Evolutionary conservation across 2,888 invertebrate species (phyloP).

Genomic region (Petrophora chlorosata): DNA sequence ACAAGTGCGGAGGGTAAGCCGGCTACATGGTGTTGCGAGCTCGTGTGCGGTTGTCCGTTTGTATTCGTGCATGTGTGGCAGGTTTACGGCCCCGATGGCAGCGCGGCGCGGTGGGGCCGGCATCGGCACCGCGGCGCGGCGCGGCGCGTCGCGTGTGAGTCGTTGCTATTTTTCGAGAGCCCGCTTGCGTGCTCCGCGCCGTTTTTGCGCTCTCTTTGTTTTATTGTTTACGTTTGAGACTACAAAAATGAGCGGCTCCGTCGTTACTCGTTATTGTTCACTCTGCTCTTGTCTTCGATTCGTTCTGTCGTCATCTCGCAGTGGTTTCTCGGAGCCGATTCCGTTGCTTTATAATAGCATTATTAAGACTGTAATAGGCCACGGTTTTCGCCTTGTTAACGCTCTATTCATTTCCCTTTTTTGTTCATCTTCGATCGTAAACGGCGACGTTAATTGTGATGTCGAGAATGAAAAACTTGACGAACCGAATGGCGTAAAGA

Average conservation of each 20-base stretch:
- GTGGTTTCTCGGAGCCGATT: constrained; percentile 53
- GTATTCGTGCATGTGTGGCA: constrained; percentile 50
- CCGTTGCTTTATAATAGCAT: constrained; percentile 56
- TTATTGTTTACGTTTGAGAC: constrained; percentile 71
- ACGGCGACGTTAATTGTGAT: constrained; percentile 53
- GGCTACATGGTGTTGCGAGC: constrained; percentile 37
- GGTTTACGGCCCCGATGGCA: no score
- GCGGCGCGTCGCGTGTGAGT: constrained; percentile 58
- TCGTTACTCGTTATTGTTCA: constrained; percentile 73
- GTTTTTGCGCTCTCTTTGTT: constrained; percentile 74
- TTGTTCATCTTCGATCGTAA: constrained; percentile 47
- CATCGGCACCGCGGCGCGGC: constrained; percentile 40
- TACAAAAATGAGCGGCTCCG: constrained; percentile 69
- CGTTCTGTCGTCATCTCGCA: constrained; percentile 48
- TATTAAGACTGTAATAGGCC: constrained; percentile 56
- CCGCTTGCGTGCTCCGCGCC: constrained; percentile 68
- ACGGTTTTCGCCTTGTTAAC: constrained; percentile 62
- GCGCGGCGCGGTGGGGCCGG: constrained; percentile 40
- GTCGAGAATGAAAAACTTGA: constrained; percentile 46
- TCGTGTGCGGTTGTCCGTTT: constrained; percentile 36
- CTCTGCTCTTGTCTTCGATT: constrained; percentile 54
- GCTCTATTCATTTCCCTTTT: constrained; percentile 56
- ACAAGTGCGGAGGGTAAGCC: constrained; percentile 62
- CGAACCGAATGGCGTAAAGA: constrained; percentile 48
- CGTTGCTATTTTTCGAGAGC: constrained; percentile 71